A percentile compares a stretch with the other conserved stretches of the same genome.
Conservation (phyloP, 2,113 vertebrate genomes). For the Machaerirhynchus nigripectus region DNA sequence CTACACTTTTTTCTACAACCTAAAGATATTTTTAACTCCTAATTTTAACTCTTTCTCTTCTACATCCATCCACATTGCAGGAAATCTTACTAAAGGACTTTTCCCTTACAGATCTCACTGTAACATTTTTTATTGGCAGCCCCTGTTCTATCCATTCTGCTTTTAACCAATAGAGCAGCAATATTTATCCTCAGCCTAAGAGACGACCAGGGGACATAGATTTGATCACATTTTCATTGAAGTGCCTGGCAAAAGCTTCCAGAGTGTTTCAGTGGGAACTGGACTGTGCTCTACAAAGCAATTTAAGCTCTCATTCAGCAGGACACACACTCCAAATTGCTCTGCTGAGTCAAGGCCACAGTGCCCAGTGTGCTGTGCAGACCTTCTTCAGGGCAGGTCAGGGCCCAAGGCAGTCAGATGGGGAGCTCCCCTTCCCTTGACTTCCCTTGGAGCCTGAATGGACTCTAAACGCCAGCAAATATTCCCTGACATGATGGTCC, state of each 20-base stretch:
- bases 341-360: slow-evolving; percentile 9
- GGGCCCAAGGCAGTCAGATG: neutral
- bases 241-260: neutral
- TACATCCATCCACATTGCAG: neutral
- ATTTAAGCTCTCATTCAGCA: neutral
- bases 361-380: neutral
- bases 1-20: neutral
- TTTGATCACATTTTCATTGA: neutral
- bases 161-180: neutral
- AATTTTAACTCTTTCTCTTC: neutral
- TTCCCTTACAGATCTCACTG: neutral
- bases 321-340: neutral
- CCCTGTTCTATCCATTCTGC: neutral
- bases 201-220: neutral
- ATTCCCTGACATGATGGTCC: neutral
- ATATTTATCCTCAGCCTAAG: neutral
- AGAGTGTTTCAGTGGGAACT: neutral
- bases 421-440: neutral
- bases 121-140: neutral
- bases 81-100: neutral
- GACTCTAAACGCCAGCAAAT: neutral
- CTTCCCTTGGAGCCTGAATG: neutral
- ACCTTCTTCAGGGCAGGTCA: neutral
- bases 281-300: neutral
- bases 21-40: neutral